phyloP scores from a whole-genome alignment of 2,113 vertebrate genomes.

The Perccottus glenii region DNA sequence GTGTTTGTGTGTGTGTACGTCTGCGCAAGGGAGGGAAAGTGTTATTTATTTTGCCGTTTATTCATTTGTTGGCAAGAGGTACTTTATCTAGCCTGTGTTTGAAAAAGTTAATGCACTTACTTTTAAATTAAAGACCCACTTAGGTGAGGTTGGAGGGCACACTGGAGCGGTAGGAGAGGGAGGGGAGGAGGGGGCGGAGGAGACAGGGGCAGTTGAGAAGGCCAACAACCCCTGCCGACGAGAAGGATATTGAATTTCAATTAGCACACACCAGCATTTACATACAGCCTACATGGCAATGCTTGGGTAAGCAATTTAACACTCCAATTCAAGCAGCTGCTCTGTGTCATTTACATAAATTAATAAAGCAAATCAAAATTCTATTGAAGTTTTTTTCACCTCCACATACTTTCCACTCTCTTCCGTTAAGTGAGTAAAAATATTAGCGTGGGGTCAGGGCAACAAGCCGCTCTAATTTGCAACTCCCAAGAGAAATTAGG shows the following conservation, averaged over 20 bases:
- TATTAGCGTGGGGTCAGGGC: constrained; percentile 55
- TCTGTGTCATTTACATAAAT: constrained; percentile 71
- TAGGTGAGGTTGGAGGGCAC: constrained; percentile 68
- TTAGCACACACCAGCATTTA: constrained; percentile 73
- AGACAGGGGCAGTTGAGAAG: constrained; percentile 43
- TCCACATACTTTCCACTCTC: constrained; percentile 12
- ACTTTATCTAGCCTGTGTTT: constrained; percentile 68
- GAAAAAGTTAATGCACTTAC: constrained; percentile 74
- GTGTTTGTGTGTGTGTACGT: constrained; percentile 30
- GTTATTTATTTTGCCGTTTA: constrained; percentile 67
- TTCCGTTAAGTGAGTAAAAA: constrained; percentile 43
- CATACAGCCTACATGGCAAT: constrained; percentile 74
- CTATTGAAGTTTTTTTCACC: constrained; percentile 58
- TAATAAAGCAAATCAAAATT: constrained; percentile 74
- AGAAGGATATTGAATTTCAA: constrained; percentile 79
- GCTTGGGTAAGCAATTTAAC: constrained; percentile 74
- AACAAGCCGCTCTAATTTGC: constrained; percentile 66
- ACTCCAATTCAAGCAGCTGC: constrained; percentile 74
- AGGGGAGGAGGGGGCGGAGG: constrained; percentile 4
- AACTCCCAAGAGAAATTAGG: constrained; percentile 65
- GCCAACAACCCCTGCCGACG: constrained; percentile 61
- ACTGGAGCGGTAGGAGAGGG: constrained; percentile 38
- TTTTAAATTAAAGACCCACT: constrained; percentile 80
- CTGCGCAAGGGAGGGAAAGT: constrained; percentile 6
- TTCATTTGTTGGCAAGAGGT: constrained; percentile 69